A percentile compares a stretch with the other conserved stretches of the same genome.
Conservation (phyloP, 2,113 vertebrate genomes). For the Actenoides hombroni region DNA sequence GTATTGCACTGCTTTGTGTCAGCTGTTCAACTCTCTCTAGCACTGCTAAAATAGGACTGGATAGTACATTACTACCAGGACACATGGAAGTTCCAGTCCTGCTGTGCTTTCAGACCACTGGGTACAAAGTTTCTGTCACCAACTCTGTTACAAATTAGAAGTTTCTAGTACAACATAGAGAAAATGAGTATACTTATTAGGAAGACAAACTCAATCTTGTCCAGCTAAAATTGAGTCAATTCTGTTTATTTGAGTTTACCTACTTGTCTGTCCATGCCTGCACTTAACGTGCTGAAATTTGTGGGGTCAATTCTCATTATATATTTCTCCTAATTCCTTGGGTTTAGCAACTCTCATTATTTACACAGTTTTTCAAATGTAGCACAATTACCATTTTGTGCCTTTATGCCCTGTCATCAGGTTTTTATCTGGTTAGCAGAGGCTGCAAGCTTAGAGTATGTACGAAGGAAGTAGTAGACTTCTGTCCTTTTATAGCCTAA, state of each 20-base stretch:
- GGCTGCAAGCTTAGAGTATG: neutral
- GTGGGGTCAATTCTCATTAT: neutral
- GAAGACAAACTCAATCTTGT: neutral
- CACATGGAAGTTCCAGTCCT: neutral
- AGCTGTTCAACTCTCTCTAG: neutral
- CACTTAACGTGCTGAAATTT: neutral
- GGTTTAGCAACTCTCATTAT: neutral
- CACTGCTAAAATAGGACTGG: neutral
- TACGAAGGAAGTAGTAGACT: neutral
- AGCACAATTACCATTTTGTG: neutral
- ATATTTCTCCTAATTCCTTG: neutral
- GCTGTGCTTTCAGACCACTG: neutral
- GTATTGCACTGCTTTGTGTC: neutral
- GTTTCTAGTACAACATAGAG: neutral
- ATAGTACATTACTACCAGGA: neutral
- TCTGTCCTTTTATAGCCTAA: constrained; percentile 28
- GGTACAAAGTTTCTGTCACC: neutral
- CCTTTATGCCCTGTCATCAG: neutral
- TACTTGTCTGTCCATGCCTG: neutral
- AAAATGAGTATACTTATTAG: neutral
- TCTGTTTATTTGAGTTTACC: neutral
- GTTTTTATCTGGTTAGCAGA: neutral
- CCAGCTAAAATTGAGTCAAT: neutral
- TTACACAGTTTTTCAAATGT: neutral
- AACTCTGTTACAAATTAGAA: neutral